These are phyloP conservation scores for Panzeria rudis DNA, from an alignment of 2,888 invertebrate species.

Conservation along the genomic window DNA sequence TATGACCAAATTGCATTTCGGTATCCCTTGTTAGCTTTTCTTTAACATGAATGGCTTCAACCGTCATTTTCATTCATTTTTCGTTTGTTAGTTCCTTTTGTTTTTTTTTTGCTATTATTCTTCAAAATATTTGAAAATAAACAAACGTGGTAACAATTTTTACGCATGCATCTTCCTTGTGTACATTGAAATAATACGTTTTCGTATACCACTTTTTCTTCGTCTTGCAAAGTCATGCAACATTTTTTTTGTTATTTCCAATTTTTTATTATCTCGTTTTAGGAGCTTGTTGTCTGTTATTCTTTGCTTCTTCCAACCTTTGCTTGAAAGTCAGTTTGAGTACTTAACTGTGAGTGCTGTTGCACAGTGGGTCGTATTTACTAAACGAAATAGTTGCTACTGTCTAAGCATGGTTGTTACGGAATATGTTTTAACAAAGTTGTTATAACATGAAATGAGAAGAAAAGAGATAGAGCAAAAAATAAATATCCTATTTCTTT, in stretches of 20 bases:
- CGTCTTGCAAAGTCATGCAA: conserved; percentile 42
- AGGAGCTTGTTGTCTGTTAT: not conserved
- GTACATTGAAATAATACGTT: conserved; percentile 44
- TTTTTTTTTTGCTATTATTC: not conserved
- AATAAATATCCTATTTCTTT: no score
- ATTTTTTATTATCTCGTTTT: conserved; percentile 9
- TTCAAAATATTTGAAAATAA: conserved; percentile 41
- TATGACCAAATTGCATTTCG: conserved; percentile 28
- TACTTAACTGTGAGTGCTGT: not conserved
- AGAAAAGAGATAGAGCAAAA: no score
- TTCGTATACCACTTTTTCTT: conserved; percentile 16
- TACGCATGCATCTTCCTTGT: conserved; percentile 45
- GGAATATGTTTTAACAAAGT: no score
- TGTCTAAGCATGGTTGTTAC: no score
- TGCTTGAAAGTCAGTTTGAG: not conserved
- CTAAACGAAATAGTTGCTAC: no score
- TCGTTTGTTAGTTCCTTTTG: not conserved
- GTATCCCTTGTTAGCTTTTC: conserved; percentile 53
- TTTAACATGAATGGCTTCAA: conserved; percentile 52
- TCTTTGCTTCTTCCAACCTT: not conserved
- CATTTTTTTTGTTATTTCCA: conserved; percentile 35
- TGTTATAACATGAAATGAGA: no score
- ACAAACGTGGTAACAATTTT: conserved; percentile 20
- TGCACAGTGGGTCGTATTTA: not conserved
- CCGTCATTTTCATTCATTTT: conserved; percentile 24